Percentiles rank a stretch among this genome's conserved stretches.
Conservation (phyloP, 2,888 invertebrate genomes). For the Thecophora atra region DNA sequence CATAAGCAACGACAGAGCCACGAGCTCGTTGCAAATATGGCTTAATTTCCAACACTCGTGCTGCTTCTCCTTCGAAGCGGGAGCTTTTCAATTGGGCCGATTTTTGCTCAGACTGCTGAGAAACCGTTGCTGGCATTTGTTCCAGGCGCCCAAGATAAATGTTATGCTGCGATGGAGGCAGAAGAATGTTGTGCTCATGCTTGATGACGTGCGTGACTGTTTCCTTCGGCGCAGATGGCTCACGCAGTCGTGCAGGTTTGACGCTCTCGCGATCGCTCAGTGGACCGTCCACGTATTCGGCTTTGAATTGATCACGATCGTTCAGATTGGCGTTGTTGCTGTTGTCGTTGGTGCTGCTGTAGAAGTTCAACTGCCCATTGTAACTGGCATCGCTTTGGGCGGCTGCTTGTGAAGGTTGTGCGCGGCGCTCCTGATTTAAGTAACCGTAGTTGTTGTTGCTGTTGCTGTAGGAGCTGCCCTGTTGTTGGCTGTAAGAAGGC, state of each 20-base stretch:
- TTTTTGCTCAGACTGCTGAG: conserved; percentile 36
- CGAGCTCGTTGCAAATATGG: conserved; percentile 51
- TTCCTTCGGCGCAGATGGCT: conserved; percentile 40
- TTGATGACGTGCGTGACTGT: conserved; percentile 38
- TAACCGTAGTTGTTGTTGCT: conserved; percentile 7
- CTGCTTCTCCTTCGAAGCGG: conserved; percentile 47
- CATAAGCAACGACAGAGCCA: conserved; percentile 53
- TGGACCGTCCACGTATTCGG: conserved; percentile 56
- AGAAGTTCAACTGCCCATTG: conserved; percentile 31
- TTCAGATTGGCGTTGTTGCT: conserved; percentile 45
- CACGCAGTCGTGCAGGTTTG: conserved; percentile 57
- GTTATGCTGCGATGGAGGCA: conserved; percentile 59
- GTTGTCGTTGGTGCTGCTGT: conserved; percentile 41
- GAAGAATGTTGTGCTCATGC: conserved; percentile 57
- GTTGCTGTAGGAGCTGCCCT: conserved; percentile 43
- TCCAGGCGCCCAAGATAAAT: conserved; percentile 52
- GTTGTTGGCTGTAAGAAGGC: no score
- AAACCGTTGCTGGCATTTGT: conserved; percentile 24
- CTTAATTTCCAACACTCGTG: conserved; percentile 55
- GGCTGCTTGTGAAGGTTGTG: conserved; percentile 16
- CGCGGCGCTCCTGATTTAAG: conserved; percentile 36
- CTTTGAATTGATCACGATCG: conserved; percentile 44
- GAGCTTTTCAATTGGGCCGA: conserved; percentile 41
- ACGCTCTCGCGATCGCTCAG: conserved; percentile 48
- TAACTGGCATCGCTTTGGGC: conserved; percentile 18